phyloP scores from a whole-genome alignment of 2,888 invertebrate genomes.

The Orthosia gracilis region DNA sequence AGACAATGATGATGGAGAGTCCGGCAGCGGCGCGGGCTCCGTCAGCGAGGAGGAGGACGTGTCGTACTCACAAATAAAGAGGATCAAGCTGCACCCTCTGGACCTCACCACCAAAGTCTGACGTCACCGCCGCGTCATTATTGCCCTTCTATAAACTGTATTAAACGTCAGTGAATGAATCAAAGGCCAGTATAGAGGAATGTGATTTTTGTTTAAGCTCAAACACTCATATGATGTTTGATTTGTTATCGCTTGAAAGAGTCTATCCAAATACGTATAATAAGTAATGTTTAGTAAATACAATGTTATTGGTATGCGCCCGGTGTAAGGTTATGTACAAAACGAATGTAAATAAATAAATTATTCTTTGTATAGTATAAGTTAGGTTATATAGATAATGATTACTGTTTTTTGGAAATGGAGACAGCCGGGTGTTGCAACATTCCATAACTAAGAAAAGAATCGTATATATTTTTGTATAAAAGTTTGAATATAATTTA shows the following conservation, averaged over 20 bases:
- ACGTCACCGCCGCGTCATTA: constrained; percentile 75
- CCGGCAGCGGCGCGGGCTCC: constrained; percentile 85
- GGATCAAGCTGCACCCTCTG: constrained; percentile 91
- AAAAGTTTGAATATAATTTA: constrained; percentile 86
- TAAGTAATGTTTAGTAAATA: constrained; percentile 84
- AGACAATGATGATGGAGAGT: constrained; percentile 86
- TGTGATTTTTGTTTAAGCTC: constrained; percentile 86
- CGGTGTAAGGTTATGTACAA: constrained; percentile 88
- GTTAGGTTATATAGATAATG: constrained; percentile 82
- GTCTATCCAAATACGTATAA: constrained; percentile 90
- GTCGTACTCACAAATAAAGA: constrained; percentile 91
- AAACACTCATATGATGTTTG: constrained; percentile 79
- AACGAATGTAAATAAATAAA: constrained; percentile 88
- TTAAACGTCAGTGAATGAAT: constrained; percentile 77
- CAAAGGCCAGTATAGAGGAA: constrained; percentile 89
- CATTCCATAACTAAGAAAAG: constrained; percentile 76
- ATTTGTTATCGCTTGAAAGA: constrained; percentile 90
- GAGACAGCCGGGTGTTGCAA: constrained; percentile 80
- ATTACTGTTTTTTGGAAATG: constrained; percentile 75
- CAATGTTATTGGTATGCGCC: constrained; percentile 82
- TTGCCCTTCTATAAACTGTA: constrained; percentile 74
- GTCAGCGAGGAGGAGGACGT: constrained; percentile 90
- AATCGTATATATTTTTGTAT: constrained; percentile 72
- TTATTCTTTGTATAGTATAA: constrained; percentile 79
- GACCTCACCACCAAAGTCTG: constrained; percentile 94